Evolutionary conservation across 2,113 vertebrate species (phyloP), one percentile per base, ranked within the genome.

Genomic region (Toxostoma redivivum): DNA sequence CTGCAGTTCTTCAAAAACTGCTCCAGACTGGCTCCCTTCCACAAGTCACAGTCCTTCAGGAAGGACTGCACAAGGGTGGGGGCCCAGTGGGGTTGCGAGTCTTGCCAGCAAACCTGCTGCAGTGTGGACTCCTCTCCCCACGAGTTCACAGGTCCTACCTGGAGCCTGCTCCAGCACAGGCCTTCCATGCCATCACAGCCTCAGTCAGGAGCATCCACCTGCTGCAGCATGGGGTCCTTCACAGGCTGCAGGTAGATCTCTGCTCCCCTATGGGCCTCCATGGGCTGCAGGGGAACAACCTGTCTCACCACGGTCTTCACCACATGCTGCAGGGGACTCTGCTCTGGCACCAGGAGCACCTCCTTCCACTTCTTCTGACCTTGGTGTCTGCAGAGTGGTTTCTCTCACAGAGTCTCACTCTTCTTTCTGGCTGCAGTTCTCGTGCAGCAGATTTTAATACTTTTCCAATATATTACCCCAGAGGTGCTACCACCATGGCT

Each of bases 291-390:
- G 5, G 28, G 25, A 4, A 51, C 45, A 48, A 31, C 35, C 31
- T 38, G 13, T 10, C 38, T 27, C 61, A 74, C 23, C 30, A 17
- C 13, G 25, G 30, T 37, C 30, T 62, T 24, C 48, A 51, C 22
- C 60, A 53, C 1, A 2, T 42, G 24, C 33, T 66, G 24, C 53
- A 45, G 20, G 5, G 16, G 30, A 62, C 40, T 38, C 13, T 71
- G 30, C n/a, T 40, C 57, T 18, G 38, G 30, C 2, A 9, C n/a
- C 0, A 0, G 7, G 4, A 79, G 21, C 33, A 28, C 5, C 25
- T 70, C 45, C n/a, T 53, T 33, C 25, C 4, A 5, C 25, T n/a
- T 37, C 31, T 47, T 37, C 65, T 35, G 57, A 65, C 64, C 19
- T 11, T 40, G 44, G 28, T 7, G 31, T 25, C 50, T 54, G 31